phyloP scores from a whole-genome alignment of 2,113 vertebrate species.

The Eurystomus gularis region DNA sequence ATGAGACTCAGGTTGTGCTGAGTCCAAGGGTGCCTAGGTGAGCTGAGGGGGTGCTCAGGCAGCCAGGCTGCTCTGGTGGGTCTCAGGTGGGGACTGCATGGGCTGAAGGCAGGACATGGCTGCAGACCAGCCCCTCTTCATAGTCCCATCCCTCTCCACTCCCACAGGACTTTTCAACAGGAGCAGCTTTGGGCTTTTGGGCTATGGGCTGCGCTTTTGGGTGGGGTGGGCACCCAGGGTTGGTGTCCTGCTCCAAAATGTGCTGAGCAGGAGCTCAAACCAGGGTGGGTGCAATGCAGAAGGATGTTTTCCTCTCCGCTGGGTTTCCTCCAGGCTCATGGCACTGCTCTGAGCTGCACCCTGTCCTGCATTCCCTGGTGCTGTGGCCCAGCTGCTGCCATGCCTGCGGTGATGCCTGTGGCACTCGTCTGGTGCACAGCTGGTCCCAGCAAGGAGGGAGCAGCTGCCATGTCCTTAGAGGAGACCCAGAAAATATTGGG shows the following conservation, averaged over 20 bases:
- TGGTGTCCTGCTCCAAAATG: not conserved
- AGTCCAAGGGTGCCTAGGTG: not conserved
- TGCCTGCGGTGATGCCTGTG: rapidly evolving
- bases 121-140: not conserved
- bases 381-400: rapidly evolving
- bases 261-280: not conserved
- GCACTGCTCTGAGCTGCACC: not conserved
- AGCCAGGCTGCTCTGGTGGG: not conserved
- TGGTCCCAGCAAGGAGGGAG: not conserved
- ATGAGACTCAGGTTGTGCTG: not conserved
- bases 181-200: not conserved
- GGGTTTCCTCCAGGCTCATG: rapidly evolving
- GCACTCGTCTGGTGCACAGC: not conserved
- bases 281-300: not conserved
- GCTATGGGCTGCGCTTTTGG: not conserved
- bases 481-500: slow-evolving; percentile 10
- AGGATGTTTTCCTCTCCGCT: not conserved
- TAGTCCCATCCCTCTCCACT: not conserved
- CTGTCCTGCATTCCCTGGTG: rapidly evolving
- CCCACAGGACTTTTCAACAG: not conserved
- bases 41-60: not conserved
- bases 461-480: not conserved
- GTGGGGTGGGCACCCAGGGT: not conserved
- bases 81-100: not conserved
- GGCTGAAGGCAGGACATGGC: not conserved